A percentile compares a stretch with the other conserved stretches of the same genome.
Evolutionary conservation across 2,113 vertebrate species (phyloP).

Genomic region (Hydropotes inermis): DNA sequence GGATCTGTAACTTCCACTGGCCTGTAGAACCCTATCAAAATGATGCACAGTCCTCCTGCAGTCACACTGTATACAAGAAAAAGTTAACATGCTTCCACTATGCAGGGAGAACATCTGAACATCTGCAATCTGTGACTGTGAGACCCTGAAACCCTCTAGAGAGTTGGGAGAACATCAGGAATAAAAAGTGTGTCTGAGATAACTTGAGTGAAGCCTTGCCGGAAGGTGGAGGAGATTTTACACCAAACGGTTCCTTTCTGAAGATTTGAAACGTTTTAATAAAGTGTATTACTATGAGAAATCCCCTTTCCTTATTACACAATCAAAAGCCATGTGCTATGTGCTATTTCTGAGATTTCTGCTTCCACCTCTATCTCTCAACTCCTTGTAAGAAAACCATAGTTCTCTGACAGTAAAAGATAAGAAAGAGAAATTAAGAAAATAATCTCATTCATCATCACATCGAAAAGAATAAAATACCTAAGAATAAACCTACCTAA

Average conservation of each 20-base stretch:
- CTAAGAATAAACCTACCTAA: neutral
- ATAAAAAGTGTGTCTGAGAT: neutral
- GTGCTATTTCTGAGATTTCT: neutral
- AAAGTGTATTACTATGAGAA: neutral
- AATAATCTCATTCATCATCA: neutral
- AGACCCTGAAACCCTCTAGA: neutral
- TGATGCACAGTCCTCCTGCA: neutral
- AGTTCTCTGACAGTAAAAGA: neutral
- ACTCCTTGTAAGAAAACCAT: neutral
- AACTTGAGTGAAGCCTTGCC: neutral
- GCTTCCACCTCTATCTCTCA: neutral
- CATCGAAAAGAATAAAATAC: neutral
- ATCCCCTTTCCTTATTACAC: neutral
- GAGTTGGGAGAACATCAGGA: neutral
- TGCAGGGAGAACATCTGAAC: neutral
- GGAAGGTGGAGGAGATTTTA: neutral
- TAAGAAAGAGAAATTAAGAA: neutral
- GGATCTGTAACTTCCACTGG: neutral
- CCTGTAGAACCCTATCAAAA: neutral
- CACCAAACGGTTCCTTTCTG: neutral
- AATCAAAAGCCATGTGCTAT: neutral
- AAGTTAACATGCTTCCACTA: neutral
- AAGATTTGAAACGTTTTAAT: neutral
- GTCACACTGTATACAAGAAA: neutral
- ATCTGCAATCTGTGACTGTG: neutral